Percentiles rank a stretch among this genome's conserved stretches.
Conservation (phyloP, 2,888 invertebrate species). For the Mythimna vitellina region DNA sequence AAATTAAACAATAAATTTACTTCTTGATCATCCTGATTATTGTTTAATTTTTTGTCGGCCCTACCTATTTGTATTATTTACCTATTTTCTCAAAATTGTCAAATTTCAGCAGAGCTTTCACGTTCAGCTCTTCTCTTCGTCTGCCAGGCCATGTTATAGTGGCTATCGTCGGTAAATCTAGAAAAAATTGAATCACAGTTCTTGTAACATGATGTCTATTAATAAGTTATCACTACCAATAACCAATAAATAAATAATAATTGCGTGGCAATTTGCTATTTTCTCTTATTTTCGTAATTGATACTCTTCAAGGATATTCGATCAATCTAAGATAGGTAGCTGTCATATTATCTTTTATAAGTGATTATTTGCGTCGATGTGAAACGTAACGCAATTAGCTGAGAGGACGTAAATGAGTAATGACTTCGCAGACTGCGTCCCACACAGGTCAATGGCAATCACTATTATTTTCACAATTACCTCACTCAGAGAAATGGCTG, state of each 20-base stretch:
- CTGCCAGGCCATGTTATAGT: not conserved
- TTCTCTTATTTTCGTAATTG: conserved; percentile 24
- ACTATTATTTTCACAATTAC: conserved; percentile 74
- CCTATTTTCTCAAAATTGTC: not conserved
- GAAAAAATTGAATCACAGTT: not conserved
- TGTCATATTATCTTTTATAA: conserved; percentile 40
- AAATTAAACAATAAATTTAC: not conserved
- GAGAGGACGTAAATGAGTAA: conserved; percentile 71
- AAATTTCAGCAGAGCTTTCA: not conserved
- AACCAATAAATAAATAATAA: conserved; percentile 8
- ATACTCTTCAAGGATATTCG: conserved; percentile 24
- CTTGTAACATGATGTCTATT: not conserved
- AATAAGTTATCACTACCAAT: not conserved
- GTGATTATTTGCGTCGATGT: conserved; percentile 60
- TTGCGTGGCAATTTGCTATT: conserved; percentile 11
- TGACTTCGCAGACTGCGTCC: conserved; percentile 67
- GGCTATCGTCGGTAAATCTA: not conserved
- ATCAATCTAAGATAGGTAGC: conserved; percentile 23
- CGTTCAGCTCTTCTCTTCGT: not conserved
- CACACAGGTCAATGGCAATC: conserved; percentile 65
- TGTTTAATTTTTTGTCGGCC: not conserved
- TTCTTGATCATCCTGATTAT: not conserved
- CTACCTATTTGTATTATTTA: not conserved
- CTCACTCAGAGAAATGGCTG: conserved; percentile 68
- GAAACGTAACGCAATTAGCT: conserved; percentile 73